Conservation (phyloP, 2,113 vertebrate genomes). For the Gorsachius goisagi region DNA sequence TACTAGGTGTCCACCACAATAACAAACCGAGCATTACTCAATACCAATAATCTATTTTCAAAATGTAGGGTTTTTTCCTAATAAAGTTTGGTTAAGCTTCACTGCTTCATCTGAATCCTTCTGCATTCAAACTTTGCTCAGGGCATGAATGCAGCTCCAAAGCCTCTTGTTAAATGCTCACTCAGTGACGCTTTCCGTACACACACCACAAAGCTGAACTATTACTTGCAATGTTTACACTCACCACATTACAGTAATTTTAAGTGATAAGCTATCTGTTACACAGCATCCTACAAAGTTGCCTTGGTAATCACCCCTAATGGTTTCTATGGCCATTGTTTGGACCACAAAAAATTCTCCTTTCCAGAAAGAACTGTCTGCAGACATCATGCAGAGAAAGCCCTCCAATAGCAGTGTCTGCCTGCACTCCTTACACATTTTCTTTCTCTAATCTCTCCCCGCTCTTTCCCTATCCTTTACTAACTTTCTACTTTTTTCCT, state of each 20-base stretch:
- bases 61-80: not conserved
- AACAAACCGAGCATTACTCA: not conserved
- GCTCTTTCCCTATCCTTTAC: not conserved
- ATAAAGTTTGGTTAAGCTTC: not conserved
- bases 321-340: not conserved
- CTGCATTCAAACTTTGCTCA: not conserved
- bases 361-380: not conserved
- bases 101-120: not conserved
- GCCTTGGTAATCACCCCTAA: not conserved
- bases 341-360: not conserved
- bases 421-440: not conserved
- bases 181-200: not conserved
- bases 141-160: not conserved
- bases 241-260: not conserved
- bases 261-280: not conserved
- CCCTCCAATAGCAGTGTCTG: accelerated
- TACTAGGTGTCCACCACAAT: not conserved
- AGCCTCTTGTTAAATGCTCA: not conserved
- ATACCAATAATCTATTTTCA: not conserved
- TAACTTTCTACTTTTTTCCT: not conserved
- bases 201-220: not conserved
- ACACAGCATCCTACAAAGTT: not conserved
- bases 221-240: not conserved
- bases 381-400: not conserved
- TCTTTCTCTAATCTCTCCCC: not conserved